These are phyloP conservation scores for rat (Rattus norvegicus) DNA, from an alignment of 2,113 vertebrate species.

Conservation along the genomic window GRCr8 NC_086034.1:71384001-71384500, in stretches of 20 bases:
- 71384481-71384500: background rate
- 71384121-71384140: background rate
- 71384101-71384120: background rate
- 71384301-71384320: background rate
- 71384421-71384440: background rate
- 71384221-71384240: background rate
- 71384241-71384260: background rate
- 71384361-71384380: background rate
- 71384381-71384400: background rate
- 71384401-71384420: background rate
- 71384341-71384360: background rate
- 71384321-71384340: background rate
- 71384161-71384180: background rate
- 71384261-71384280: background rate
- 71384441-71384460: background rate
- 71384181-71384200: background rate
- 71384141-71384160: background rate
- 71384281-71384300: background rate
- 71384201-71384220: background rate
- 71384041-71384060: background rate
- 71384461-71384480: background rate
- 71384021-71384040: background rate
- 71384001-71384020: background rate
- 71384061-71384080: background rate
- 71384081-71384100: background rate